phyloP scores from a whole-genome alignment of 2,888 invertebrate species.

The Exocentrus adspersus region DNA sequence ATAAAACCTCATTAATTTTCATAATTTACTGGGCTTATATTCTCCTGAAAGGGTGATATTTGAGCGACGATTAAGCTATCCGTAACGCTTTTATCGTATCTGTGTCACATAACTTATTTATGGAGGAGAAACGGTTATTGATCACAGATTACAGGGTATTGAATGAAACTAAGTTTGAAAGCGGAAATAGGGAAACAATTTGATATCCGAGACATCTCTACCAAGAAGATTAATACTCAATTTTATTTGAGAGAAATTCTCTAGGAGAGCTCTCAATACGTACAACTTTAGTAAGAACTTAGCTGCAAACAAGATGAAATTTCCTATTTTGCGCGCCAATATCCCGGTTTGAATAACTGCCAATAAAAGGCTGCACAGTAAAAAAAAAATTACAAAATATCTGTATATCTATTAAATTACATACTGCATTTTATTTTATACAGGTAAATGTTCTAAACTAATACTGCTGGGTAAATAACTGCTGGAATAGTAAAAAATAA shows the following conservation, averaged over 20 bases:
- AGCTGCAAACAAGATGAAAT: background rate
- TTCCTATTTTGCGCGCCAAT: background rate
- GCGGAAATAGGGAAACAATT: slow-evolving; percentile 19
- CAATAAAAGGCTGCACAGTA: too few species aligned
- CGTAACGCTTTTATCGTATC: background rate
- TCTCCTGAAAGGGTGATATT: background rate
- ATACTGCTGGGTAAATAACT: too few species aligned
- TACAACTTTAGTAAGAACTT: background rate
- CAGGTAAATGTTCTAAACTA: too few species aligned
- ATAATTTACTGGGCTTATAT: too few species aligned
- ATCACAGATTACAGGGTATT: slow-evolving; percentile 16
- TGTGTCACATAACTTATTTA: slow-evolving; percentile 14
- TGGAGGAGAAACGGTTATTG: slow-evolving; percentile 16
- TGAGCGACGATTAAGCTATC: background rate
- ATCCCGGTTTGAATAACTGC: background rate
- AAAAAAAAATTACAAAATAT: too few species aligned
- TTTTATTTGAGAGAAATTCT: slow-evolving; percentile 1
- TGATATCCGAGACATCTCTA: slow-evolving; percentile 15
- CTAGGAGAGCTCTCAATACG: background rate
- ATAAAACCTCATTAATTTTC: too few species aligned
- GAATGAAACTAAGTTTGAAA: slow-evolving; percentile 15
- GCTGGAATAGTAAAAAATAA: too few species aligned
- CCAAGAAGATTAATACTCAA: background rate
- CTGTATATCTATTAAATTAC: too few species aligned
- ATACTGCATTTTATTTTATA: too few species aligned